phyloP scores from a whole-genome alignment of 2,113 vertebrate genomes.

The Cottus gobio region DNA sequence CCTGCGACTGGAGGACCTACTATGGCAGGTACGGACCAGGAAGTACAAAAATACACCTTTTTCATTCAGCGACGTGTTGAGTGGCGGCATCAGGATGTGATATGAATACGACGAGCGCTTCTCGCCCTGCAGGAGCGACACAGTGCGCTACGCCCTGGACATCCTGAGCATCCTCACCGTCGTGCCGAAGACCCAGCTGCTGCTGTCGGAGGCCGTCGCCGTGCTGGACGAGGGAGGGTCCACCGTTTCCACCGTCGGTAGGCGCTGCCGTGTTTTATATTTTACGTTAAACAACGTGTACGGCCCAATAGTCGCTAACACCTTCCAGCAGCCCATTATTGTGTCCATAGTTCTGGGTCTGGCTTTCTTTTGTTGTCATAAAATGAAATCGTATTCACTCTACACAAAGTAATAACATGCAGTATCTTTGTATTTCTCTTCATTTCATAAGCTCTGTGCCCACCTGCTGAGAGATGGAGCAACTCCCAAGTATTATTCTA shows the following conservation, averaged over 20 bases:
- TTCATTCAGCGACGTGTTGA: too few species aligned
- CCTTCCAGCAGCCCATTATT: background rate
- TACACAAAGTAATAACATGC: slow-evolving; percentile 22
- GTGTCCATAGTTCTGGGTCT: too few species aligned
- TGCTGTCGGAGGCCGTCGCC: slow-evolving; percentile 93
- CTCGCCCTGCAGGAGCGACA: slow-evolving; percentile 90
- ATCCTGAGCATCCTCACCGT: slow-evolving; percentile 97
- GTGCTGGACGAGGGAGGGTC: slow-evolving; percentile 94
- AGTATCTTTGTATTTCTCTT: slow-evolving; percentile 10
- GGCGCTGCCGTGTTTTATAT: slow-evolving; percentile 65
- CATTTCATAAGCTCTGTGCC: slow-evolving; percentile 34
- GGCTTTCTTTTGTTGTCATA: too few species aligned
- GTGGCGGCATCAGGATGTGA: too few species aligned
- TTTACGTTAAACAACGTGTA: background rate
- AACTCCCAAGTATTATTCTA: slow-evolving; percentile 23
- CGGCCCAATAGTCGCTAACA: background rate
- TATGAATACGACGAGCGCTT: too few species aligned
- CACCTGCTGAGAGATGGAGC: slow-evolving; percentile 18
- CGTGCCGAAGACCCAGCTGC: slow-evolving; percentile 96
- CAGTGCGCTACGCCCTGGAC: slow-evolving; percentile 96
- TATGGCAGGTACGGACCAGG: slow-evolving; percentile 90
- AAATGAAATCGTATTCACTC: slow-evolving; percentile 10
- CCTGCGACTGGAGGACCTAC: slow-evolving; percentile 98
- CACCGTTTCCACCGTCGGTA: slow-evolving; percentile 95
- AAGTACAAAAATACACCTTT: too few species aligned